These are phyloP conservation scores for Piprites chloris DNA, from an alignment of 2,113 vertebrate genomes.

Conservation along the genomic window DNA sequence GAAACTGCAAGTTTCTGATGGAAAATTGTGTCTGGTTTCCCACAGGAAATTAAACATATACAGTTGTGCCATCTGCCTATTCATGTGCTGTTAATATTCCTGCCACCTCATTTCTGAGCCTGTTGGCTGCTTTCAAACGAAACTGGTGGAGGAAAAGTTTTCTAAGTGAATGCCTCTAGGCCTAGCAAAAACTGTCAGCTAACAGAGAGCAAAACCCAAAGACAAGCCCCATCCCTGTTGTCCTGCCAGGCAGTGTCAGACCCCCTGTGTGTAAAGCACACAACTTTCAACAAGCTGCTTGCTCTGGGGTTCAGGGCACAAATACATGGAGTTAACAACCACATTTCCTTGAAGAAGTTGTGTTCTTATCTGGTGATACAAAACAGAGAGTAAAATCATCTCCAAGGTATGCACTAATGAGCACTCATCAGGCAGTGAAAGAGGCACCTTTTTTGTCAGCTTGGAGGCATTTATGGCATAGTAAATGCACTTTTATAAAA, in stretches of 20 bases:
- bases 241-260: not conserved
- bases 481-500: not conserved
- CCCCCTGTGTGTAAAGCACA: not conserved
- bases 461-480: not conserved
- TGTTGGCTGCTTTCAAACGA: not conserved
- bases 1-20: not conserved
- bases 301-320: not conserved
- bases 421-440: not conserved
- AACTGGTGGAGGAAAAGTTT: not conserved
- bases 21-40: not conserved
- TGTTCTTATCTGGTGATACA: not conserved
- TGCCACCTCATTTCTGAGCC: not conserved
- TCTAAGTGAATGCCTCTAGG: not conserved
- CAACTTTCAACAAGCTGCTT: not conserved
- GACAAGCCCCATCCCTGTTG: not conserved
- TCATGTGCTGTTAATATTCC: slow-evolving; percentile 4
- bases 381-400: not conserved
- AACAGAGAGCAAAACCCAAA: not conserved
- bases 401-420: not conserved
- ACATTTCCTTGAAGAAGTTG: not conserved
- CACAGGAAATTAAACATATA: not conserved
- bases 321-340: not conserved
- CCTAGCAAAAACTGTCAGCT: not conserved
- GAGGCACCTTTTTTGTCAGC: not conserved
- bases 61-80: slow-evolving; percentile 20